Base-by-base conservation (phyloP, 2,797 vertebrate genomes). In the Falco concolor region DNA sequence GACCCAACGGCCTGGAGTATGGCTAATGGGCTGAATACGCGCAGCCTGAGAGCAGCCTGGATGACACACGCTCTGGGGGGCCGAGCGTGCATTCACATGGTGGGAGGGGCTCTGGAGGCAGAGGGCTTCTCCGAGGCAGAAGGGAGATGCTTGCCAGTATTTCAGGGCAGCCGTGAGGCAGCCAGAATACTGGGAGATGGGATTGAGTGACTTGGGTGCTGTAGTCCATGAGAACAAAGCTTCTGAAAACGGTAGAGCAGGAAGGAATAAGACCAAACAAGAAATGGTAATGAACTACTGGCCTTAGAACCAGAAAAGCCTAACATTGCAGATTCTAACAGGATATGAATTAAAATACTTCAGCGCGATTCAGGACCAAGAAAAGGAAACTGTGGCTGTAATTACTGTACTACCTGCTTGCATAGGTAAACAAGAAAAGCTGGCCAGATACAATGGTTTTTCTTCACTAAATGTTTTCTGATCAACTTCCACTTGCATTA, bases 181-280 rank as follows among this genome's bases (percentile, higher is more conserved):
- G 38, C 59, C 59, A 54, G 54, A 36, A 24, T 38, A 8, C 47
- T 30, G 49, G 40, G 40, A 79, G 45, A 8, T 65, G 54, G 45
- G 47, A 54, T 45, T 5, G 0, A 54, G 44, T 2, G 8, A 25
- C 10, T 53, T 1, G 0, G 32, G 27, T 73, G 27, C 52, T 69
- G 22, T 21, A 30, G 44, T 32, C 16, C 38, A 9, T 25, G 38
- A 72, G 32, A 64, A 8, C 13, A 87, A 75, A 87, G 40, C 42
- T 72, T 60, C 42, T 50, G 57, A 50, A 64, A 70, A 40, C 3
- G 12, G 27, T 28, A 30, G 81, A 72, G 22, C 49, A 53, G 67
- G 34, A 75, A 75, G 22, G 52, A 81, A 20, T 52, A 63, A 49
- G 9, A 3, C 2, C 1, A 57, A 49, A 24, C 13, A n/a, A 79